Evolutionary conservation across 23 tunicate genomes (phyloP).

Genomic region (Halocynthia aurantium): DNA sequence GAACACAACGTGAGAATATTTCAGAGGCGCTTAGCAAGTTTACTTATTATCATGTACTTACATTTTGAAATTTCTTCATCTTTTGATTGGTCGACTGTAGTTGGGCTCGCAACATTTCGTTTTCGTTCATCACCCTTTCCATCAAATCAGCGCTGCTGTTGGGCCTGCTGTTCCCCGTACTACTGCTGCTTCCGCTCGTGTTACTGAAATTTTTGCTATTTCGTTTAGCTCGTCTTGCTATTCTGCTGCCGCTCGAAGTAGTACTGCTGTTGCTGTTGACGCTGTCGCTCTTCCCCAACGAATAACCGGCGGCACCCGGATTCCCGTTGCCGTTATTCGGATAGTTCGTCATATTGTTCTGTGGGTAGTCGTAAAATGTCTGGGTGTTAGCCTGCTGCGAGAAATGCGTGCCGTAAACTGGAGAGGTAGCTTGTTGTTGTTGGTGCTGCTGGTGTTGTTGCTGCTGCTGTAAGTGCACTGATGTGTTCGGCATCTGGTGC

Average conservation of each 20-base stretch:
- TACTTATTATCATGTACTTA: background rate
- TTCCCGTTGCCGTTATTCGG: background rate
- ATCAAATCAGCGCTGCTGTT: slow-evolving; percentile 63
- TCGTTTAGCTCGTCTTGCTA: slow-evolving; percentile 47
- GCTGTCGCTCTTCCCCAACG: slow-evolving; percentile 28
- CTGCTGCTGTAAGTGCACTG: slow-evolving; percentile 4
- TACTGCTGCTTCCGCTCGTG: slow-evolving; percentile 63
- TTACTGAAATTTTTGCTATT: slow-evolving; percentile 40
- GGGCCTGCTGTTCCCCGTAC: slow-evolving; percentile 71
- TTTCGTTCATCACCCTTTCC: slow-evolving; percentile 44
- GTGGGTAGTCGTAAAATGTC: too few relatives aligned
- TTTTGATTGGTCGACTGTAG: slow-evolving; percentile 22
- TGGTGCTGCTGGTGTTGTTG: background rate
- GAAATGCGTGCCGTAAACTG: background rate
- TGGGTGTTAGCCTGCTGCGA: background rate
- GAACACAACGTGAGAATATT: background rate
- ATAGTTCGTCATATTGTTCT: background rate
- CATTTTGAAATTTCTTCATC: slow-evolving; percentile 9
- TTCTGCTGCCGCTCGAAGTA: slow-evolving; percentile 41
- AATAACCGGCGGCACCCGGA: background rate
- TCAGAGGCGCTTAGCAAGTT: background rate
- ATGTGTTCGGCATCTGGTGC: background rate
- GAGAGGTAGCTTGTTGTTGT: slow-evolving; percentile 13
- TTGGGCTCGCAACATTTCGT: slow-evolving; percentile 37
- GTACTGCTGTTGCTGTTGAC: slow-evolving; percentile 16